Evolutionary conservation across 2,797 vertebrate species (phyloP), one percentile per base, ranked within the genome.

Genomic region (Darevskia mixta): DNA sequence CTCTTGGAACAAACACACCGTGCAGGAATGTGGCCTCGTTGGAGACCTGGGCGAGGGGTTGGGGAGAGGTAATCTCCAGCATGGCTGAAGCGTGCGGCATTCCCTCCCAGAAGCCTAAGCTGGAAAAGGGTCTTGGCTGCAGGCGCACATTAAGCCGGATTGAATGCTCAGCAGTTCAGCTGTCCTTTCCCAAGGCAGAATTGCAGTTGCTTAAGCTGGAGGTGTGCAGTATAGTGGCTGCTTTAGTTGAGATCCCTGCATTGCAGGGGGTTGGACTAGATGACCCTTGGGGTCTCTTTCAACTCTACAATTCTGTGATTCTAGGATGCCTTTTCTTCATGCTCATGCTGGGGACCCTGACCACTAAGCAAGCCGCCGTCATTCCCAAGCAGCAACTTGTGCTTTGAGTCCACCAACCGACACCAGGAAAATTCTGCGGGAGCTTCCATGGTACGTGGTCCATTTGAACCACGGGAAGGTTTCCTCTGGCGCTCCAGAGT

Each of bases 1-100:
- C 29, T 20, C 27, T 64, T 20, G 85, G 85, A 83, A 83, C 76
- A 86, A 86, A 89, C 88, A 79, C 61, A 17, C 79, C 9, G 15
- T 2, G 2, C 35, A 87, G 85, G 85, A 87, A 90, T 86, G 88
- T 77, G 27, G 79, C 32, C 61, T n/a, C 25, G 67, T 81, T 49
- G 4, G 43, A 41, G 27, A 41, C 25, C 27, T 25, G 32, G 20
- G 11, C 2, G 27, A 32, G 64, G 79, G 9, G 20, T 3, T 1
- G 20, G 25, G 15, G 4, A 25, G n/a, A 2, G 20, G 13, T 67
- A 35, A 11, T 61, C 72, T 83, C 73, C 75, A 35, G 13, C 0
- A 2, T 49, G 83, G 43, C 78, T 41, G 10, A 41, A 78, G 29
- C 85, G 64, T 4, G 55, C 35, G 55, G 85, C 29, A 66, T 82